Evolutionary conservation across 1,140 invertebrate genomes (phyloP).

Genomic region (Drepana arcuata): DNA sequence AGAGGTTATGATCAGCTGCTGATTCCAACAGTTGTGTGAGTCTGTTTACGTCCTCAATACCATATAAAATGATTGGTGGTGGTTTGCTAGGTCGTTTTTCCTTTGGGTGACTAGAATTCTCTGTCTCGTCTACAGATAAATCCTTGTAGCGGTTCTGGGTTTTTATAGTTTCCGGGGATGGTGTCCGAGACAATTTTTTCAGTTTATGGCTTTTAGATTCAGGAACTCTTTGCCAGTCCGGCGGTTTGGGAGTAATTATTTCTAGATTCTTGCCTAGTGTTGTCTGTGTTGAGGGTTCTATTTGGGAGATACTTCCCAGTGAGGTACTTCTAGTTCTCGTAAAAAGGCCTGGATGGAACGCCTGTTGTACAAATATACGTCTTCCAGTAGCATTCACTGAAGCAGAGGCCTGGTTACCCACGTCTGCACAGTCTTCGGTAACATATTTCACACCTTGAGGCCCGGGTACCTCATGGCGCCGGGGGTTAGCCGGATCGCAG

Average conservation of each 20-base stretch:
- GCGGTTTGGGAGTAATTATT: too few species aligned
- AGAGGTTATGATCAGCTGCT: not conserved
- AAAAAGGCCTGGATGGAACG: slow-evolving; percentile 10
- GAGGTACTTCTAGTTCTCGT: slow-evolving; percentile 5
- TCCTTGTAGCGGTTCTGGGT: not conserved
- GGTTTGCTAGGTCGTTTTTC: not conserved
- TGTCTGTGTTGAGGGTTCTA: too few species aligned
- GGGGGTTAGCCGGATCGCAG: too few species aligned
- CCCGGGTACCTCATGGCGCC: too few species aligned
- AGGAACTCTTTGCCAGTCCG: not conserved
- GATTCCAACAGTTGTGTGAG: slow-evolving; percentile 8
- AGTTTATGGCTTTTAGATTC: not conserved
- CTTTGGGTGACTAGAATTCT: not conserved
- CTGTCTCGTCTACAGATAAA: slow-evolving; percentile 1
- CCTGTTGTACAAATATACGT: slow-evolving; percentile 6
- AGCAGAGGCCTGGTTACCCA: slow-evolving; percentile 5
- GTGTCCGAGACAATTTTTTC: not conserved
- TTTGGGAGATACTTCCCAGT: slow-evolving; percentile 3
- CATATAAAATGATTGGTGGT: slow-evolving; percentile 13
- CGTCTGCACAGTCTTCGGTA: slow-evolving; percentile 5
- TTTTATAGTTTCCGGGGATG: not conserved
- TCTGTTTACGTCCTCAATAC: slow-evolving; percentile 13
- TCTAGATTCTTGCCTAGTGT: too few species aligned
- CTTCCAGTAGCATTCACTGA: slow-evolving; percentile 11
- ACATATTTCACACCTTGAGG: slow-evolving; percentile 4